Percentiles rank a stretch among this genome's conserved stretches.
Evolutionary conservation across 2,888 invertebrate species (phyloP).

Genomic region (Drosophila suboccidentalis): DNA sequence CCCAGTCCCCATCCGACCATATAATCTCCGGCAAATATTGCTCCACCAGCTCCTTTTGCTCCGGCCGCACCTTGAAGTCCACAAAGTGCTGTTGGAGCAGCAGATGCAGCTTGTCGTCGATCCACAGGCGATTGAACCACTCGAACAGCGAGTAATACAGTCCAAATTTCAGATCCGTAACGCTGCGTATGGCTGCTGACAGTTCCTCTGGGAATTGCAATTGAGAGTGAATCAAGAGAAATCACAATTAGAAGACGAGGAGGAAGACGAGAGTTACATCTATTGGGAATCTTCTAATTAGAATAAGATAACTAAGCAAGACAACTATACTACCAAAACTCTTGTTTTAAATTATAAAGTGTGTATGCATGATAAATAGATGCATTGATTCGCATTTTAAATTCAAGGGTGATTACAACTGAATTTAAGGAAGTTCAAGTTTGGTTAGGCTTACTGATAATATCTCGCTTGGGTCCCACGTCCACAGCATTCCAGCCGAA

Average conservation of each 20-base stretch:
- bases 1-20: conserved; percentile 99
- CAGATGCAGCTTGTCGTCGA: conserved; percentile 89
- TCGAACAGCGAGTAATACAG: conserved; percentile 95
- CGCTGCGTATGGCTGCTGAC: conserved; percentile 88
- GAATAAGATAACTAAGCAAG: no score
- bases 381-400: no score
- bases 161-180: conserved; percentile 90
- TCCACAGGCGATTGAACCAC: conserved; percentile 94
- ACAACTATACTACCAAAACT: no score
- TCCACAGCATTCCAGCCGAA: conserved; percentile 95
- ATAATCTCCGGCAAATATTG: conserved; percentile 91
- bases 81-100: conserved; percentile 90
- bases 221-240: no score
- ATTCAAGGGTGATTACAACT: no score
- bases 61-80: conserved; percentile 91
- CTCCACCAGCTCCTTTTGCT: conserved; percentile 91
- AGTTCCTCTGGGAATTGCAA: conserved; percentile 86
- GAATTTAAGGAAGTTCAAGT: neutral
- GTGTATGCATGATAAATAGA: no score
- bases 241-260: no score
- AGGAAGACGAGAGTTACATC: no score
- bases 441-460: conserved; percentile 88
- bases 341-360: no score
- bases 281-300: no score
- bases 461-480: conserved; percentile 91